Evolutionary conservation across 2,888 invertebrate genomes (phyloP).

Genomic region (Anagyrus pseudococci): DNA sequence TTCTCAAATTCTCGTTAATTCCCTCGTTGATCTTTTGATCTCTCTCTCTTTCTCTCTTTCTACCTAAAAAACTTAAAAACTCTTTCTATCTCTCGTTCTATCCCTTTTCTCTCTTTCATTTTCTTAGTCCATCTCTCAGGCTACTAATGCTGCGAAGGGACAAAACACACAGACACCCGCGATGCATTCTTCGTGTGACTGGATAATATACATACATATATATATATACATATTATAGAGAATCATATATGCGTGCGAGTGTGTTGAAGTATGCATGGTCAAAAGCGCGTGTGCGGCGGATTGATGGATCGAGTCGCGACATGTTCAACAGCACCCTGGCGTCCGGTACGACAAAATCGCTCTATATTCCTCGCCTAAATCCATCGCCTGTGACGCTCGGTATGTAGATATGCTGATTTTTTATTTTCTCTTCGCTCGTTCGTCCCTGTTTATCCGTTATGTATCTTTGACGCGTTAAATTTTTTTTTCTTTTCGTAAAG

Average conservation of each 20-base stretch:
- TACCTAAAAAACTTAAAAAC: too few relatives aligned
- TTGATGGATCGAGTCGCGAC: background rate
- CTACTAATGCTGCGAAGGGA: background rate
- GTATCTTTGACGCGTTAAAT: too few relatives aligned
- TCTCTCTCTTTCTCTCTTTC: conserved; percentile 11
- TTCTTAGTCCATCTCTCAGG: conserved; percentile 21
- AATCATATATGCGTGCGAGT: background rate
- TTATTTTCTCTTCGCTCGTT: too few relatives aligned
- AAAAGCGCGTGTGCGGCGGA: background rate
- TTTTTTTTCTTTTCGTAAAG: too few relatives aligned
- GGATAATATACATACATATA: background rate
- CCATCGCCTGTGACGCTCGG: too few relatives aligned
- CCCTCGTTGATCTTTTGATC: conserved; percentile 22
- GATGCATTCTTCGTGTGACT: too few relatives aligned
- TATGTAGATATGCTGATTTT: too few relatives aligned
- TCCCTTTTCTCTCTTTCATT: conserved; percentile 17
- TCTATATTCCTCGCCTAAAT: too few relatives aligned
- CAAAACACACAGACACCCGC: too few relatives aligned
- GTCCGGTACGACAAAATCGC: too few relatives aligned
- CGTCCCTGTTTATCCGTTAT: too few relatives aligned
- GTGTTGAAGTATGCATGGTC: background rate
- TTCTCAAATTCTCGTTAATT: conserved; percentile 9
- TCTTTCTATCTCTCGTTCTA: conserved; percentile 5
- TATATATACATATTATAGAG: background rate
- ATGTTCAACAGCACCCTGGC: too few relatives aligned